These are phyloP conservation scores for Mythimna pallens DNA, from an alignment of 2,888 invertebrate genomes.

Conservation along the genomic window DNA sequence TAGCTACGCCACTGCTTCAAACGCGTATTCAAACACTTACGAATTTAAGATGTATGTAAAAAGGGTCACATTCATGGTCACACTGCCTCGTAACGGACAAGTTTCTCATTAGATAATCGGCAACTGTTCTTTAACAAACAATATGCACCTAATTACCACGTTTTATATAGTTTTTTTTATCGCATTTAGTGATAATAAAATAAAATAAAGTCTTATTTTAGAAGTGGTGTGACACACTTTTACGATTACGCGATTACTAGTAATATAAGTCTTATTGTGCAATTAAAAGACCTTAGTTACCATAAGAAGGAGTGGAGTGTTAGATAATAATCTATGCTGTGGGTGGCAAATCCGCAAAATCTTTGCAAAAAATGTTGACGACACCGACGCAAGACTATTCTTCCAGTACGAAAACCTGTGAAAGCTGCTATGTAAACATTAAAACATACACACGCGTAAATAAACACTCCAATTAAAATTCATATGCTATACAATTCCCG, in stretches of 20 bases:
- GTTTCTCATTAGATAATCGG: constrained; percentile 25
- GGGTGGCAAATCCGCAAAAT: constrained; percentile 48
- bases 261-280: constrained; percentile 48
- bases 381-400: constrained; percentile 34
- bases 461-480: constrained; percentile 59
- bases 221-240: constrained; percentile 53
- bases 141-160: constrained; percentile 9
- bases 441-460: constrained; percentile 34
- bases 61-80: constrained; percentile 19
- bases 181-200: constrained; percentile 18
- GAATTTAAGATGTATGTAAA: not conserved
- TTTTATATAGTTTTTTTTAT: constrained; percentile 5
- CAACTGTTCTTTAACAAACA: constrained; percentile 4
- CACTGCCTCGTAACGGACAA: constrained; percentile 6
- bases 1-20: not conserved
- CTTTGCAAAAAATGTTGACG: constrained; percentile 47
- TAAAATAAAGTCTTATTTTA: constrained; percentile 11
- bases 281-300: constrained; percentile 57
- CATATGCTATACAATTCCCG: constrained; percentile 51
- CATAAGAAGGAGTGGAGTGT: constrained; percentile 52
- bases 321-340: constrained; percentile 57
- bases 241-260: constrained; percentile 28
- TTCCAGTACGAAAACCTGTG: constrained; percentile 31
- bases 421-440: constrained; percentile 50
- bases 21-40: not conserved